A percentile compares a stretch with the other conserved stretches of the same genome.
Conservation (phyloP, 2,797 vertebrate species). For the Eupleurogrammus muticus region DNA sequence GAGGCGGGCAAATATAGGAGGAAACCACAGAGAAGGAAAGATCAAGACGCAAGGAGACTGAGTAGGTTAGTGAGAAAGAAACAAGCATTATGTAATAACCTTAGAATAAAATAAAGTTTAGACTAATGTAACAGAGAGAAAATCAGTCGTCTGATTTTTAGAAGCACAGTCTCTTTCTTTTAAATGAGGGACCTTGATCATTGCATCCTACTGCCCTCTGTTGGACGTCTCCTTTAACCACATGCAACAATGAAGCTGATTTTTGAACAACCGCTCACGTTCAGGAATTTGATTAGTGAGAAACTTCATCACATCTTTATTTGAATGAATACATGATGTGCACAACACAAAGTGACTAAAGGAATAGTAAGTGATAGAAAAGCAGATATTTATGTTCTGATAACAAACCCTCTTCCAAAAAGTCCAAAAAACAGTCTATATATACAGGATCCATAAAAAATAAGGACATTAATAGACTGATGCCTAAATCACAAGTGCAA, state of each 20-base stretch:
- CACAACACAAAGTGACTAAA: not conserved
- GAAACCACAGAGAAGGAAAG: constrained; percentile 8
- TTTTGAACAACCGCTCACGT: constrained; percentile 18
- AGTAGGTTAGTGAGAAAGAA: not conserved
- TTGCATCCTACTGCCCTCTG: constrained; percentile 60
- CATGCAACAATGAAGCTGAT: not conserved
- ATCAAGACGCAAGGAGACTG: not conserved
- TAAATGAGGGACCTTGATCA: not conserved
- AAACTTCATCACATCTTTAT: not conserved
- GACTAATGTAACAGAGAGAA: not conserved
- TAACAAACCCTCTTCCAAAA: not conserved
- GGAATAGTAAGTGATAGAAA: not conserved
- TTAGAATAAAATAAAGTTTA: constrained; percentile 3
- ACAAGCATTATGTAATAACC: not conserved
- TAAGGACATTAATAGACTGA: not conserved
- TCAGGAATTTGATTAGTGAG: not conserved
- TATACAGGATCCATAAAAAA: not conserved
- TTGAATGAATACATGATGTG: not conserved
- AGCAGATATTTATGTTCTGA: not conserved
- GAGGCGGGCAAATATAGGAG: constrained; percentile 22
- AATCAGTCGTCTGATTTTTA: not conserved
- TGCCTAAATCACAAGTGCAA: too few species aligned
- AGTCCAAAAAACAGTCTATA: not conserved
- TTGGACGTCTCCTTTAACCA: constrained; percentile 32
- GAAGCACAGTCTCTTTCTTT: not conserved